phyloP scores from a whole-genome alignment of 92 coral and sea anemone species.

The Palythoa heliodiscus region DNA sequence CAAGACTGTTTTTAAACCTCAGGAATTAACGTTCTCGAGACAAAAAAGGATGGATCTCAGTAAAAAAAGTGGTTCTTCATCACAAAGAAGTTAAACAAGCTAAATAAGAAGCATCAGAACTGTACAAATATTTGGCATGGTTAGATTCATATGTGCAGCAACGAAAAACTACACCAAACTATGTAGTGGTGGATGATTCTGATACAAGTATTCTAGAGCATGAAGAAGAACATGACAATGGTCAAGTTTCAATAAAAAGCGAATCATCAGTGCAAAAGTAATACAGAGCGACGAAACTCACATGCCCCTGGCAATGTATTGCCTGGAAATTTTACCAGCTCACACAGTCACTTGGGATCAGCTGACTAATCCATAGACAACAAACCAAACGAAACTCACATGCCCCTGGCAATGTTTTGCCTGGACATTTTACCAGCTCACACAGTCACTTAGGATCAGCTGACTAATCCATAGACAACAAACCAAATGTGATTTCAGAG shows the following conservation, averaged over 20 bases:
- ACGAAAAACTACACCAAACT: constrained; percentile 40
- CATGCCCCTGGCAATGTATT: not conserved
- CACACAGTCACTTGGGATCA: not conserved
- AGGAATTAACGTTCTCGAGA: not conserved
- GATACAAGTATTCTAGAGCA: constrained; percentile 28
- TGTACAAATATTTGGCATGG: constrained; percentile 36
- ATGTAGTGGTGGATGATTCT: constrained; percentile 41
- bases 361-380: not conserved
- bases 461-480: not conserved
- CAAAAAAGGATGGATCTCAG: not conserved
- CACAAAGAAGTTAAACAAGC: not conserved
- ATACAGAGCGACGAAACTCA: not conserved
- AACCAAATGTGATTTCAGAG: not conserved
- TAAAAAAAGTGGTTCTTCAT: constrained; percentile 6
- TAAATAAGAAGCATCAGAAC: not conserved
- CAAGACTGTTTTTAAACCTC: not conserved
- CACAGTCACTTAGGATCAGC: not conserved
- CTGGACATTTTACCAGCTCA: constrained; percentile 1
- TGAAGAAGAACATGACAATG: constrained; percentile 41
- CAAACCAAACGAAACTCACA: constrained; percentile 3
- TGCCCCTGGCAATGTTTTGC: not conserved
- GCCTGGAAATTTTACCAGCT: constrained; percentile 1
- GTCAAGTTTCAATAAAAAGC: not conserved
- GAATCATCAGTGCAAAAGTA: constrained; percentile 2
- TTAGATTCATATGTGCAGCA: constrained; percentile 39